phyloP scores from a whole-genome alignment of 64 coral and sea anemone species.

The Pachyseris speciosa region DNA sequence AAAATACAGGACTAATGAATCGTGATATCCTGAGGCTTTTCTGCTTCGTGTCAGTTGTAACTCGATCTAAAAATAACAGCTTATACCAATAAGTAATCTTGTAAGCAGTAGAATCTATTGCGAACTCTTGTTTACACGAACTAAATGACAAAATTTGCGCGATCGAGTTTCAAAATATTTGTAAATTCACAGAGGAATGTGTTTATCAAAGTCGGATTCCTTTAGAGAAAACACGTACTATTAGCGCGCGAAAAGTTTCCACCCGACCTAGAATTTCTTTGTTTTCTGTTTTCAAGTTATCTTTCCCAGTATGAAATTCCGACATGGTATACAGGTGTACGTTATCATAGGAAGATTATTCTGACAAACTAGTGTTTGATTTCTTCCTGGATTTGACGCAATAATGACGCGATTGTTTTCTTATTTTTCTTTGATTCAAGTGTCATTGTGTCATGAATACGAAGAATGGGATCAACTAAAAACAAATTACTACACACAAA shows the following conservation, averaged over 20 bases:
- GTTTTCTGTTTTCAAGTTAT: background rate
- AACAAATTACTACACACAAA: background rate
- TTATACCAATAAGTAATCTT: conserved; percentile 19
- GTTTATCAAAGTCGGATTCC: background rate
- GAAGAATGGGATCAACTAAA: background rate
- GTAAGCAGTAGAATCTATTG: conserved; percentile 38
- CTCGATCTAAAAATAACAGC: conserved; percentile 41
- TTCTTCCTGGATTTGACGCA: conserved; percentile 28
- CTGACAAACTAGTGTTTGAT: conserved; percentile 31
- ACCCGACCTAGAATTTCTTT: background rate
- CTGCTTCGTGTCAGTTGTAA: conserved; percentile 9
- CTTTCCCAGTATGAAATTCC: background rate
- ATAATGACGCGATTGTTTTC: background rate
- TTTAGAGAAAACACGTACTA: background rate
- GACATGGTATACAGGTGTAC: conserved; percentile 12
- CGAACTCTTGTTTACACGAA: conserved; percentile 13
- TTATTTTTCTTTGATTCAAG: conserved; percentile 11
- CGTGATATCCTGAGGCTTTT: conserved; percentile 23
- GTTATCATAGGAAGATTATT: background rate
- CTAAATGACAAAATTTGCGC: conserved; percentile 5
- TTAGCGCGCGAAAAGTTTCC: background rate
- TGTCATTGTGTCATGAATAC: background rate
- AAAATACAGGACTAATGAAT: background rate
- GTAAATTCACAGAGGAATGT: background rate
- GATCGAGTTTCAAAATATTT: conserved; percentile 46